phyloP scores from a whole-genome alignment of 2,888 invertebrate genomes.

The Dasysyrphus tricinctus region DNA sequence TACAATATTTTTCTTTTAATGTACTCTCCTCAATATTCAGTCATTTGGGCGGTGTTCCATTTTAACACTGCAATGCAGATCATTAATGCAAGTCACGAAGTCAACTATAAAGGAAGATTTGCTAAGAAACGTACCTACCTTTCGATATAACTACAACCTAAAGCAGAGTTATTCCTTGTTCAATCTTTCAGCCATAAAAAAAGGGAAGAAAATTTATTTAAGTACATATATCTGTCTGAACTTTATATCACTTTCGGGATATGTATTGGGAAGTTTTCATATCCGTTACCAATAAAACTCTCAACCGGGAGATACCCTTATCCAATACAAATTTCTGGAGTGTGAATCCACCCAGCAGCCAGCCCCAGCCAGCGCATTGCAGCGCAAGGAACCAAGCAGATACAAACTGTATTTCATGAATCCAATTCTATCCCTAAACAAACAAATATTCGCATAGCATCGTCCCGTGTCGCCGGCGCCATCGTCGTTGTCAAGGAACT shows the following conservation, averaged over 20 bases:
- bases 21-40: constrained; percentile 21
- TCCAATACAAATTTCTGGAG: constrained; percentile 26
- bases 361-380: neutral
- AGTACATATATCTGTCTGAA: constrained; percentile 22
- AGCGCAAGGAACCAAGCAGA: neutral
- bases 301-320: constrained; percentile 26
- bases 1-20: constrained; percentile 30
- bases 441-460: constrained; percentile 9
- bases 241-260: constrained; percentile 40
- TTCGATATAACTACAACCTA: neutral
- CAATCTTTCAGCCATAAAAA: constrained; percentile 25
- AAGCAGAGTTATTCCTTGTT: constrained; percentile 13
- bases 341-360: constrained; percentile 8
- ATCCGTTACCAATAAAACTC: constrained; percentile 44
- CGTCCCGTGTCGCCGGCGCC: neutral
- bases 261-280: constrained; percentile 37
- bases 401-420: constrained; percentile 30
- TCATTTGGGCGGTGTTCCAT: constrained; percentile 16
- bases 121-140: neutral
- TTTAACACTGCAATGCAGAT: constrained; percentile 41
- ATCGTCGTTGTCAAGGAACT: neutral
- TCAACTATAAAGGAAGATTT: constrained; percentile 41
- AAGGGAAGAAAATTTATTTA: constrained; percentile 30
- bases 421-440: constrained; percentile 4
- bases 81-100: constrained; percentile 59